phyloP scores from a whole-genome alignment of 1,140 invertebrate genomes.

The Drosophila sulfurigaster region DNA sequence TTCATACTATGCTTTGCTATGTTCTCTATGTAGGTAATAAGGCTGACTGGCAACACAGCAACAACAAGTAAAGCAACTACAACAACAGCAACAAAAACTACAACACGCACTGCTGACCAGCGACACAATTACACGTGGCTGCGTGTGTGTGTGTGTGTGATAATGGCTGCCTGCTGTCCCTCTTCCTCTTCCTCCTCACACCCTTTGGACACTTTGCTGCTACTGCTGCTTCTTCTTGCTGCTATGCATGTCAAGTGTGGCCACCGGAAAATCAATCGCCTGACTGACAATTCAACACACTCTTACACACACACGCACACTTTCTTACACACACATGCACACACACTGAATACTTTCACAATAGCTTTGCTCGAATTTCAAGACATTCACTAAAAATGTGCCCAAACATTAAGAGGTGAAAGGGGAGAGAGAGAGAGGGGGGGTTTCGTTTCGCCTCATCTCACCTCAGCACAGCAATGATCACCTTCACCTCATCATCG shows the following conservation, averaged over 20 bases:
- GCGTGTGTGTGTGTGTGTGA: conserved; percentile 39
- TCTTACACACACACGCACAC: neutral
- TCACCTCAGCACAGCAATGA: conserved; percentile 12
- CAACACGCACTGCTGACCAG: conserved; percentile 63
- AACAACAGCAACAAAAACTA: conserved; percentile 24
- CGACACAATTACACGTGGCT: conserved; percentile 70
- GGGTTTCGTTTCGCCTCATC: conserved; percentile 4
- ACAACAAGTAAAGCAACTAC: conserved; percentile 20
- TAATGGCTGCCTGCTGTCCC: conserved; percentile 44
- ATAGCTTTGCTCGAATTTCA: conserved; percentile 69
- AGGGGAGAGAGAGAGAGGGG: neutral
- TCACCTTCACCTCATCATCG: neutral
- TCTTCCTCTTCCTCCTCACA: neutral
- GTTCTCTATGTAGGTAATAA: conserved; percentile 60
- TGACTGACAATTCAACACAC: conserved; percentile 62
- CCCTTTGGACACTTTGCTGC: neutral
- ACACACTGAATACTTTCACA: conserved; percentile 62
- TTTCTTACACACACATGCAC: neutral
- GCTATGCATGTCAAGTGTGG: conserved; percentile 78
- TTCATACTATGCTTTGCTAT: conserved; percentile 16
- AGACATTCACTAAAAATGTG: conserved; percentile 58
- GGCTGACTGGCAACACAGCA: conserved; percentile 46
- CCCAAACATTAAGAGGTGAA: conserved; percentile 9
- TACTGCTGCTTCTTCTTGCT: conserved; percentile 32
- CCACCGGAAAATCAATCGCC: conserved; percentile 80